These are phyloP conservation scores for Macrobrachium nipponense DNA, from an alignment of 1,140 invertebrate genomes.

Conservation along the genomic window DNA sequence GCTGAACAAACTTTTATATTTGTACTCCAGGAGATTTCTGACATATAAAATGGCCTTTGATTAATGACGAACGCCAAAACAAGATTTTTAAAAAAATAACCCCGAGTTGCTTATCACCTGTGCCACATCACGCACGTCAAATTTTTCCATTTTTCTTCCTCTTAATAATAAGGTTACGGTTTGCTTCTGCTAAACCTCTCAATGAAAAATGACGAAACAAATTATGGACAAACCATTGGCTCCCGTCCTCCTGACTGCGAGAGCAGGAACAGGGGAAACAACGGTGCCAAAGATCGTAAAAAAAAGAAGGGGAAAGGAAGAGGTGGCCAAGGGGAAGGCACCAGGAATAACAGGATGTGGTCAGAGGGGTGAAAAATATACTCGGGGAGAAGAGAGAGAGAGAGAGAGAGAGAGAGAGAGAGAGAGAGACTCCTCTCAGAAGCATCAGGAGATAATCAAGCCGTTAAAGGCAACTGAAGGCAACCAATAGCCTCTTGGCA, in stretches of 20 bases:
- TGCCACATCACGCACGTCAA: too few species aligned
- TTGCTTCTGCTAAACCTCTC: too few species aligned
- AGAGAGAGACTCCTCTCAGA: slow-evolving; percentile 11
- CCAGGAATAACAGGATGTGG: slow-evolving; percentile 20
- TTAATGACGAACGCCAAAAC: too few species aligned
- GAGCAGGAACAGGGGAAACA: slow-evolving; percentile 12
- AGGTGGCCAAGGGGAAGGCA: neutral
- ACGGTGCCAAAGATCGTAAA: neutral
- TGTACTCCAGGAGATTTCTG: too few species aligned
- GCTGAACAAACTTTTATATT: too few species aligned
- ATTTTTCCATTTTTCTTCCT: too few species aligned
- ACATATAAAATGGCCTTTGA: too few species aligned
- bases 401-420: slow-evolving; percentile 41
- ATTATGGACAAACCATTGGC: neutral
- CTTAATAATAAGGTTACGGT: too few species aligned
- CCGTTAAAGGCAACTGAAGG: too few species aligned
- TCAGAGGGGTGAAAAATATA: slow-evolving; percentile 11
- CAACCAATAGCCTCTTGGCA: neutral
- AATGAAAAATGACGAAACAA: neutral
- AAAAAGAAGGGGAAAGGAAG: neutral
- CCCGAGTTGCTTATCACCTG: too few species aligned
- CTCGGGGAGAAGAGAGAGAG: slow-evolving; percentile 35
- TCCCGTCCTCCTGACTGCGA: too few species aligned
- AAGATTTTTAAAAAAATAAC: too few species aligned
- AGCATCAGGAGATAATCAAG: neutral